A percentile compares a stretch with the other conserved stretches of the same genome.
phyloP scores from a whole-genome alignment of 2,888 invertebrate genomes.

The Lacanobia oleracea region DNA sequence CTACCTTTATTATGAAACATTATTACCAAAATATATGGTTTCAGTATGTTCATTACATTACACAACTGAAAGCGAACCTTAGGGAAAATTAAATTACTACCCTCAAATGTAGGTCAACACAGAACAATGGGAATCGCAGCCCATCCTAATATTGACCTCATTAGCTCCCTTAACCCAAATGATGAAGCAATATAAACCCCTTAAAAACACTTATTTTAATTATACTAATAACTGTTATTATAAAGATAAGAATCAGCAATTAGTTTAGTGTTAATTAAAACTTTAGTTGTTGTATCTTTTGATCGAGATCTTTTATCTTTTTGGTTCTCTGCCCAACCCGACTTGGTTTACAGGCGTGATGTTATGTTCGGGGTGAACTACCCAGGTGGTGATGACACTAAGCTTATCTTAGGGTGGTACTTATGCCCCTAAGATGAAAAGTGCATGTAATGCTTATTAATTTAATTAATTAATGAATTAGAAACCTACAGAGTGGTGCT shows the following conservation, averaged over 20 bases:
- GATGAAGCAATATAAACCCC: conserved; percentile 55
- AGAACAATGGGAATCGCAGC: conserved; percentile 21
- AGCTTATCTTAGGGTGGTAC: neutral
- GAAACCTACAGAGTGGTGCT: neutral
- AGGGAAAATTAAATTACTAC: conserved; percentile 6
- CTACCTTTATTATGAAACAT: neutral
- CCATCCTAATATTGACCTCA: conserved; percentile 43
- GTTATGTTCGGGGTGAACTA: neutral
- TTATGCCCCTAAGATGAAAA: neutral
- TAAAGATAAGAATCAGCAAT: conserved; percentile 60
- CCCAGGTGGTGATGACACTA: conserved; percentile 22
- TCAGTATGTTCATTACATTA: neutral
- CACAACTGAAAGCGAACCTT: neutral
- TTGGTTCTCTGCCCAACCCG: conserved; percentile 4
- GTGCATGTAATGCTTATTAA: neutral
- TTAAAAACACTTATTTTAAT: conserved; percentile 49
- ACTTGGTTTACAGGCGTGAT: neutral
- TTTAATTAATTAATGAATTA: conserved; percentile 12
- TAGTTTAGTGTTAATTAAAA: conserved; percentile 60
- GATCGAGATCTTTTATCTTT: conserved; percentile 32
- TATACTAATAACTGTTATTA: conserved; percentile 60
- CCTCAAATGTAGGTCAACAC: neutral
- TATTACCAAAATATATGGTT: neutral
- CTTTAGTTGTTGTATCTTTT: conserved; percentile 47
- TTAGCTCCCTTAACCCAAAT: conserved; percentile 26